A percentile compares a stretch with the other conserved stretches of the same genome.
Evolutionary conservation across 2,888 invertebrate genomes (phyloP).

Genomic region (Calameuta filiformis): DNA sequence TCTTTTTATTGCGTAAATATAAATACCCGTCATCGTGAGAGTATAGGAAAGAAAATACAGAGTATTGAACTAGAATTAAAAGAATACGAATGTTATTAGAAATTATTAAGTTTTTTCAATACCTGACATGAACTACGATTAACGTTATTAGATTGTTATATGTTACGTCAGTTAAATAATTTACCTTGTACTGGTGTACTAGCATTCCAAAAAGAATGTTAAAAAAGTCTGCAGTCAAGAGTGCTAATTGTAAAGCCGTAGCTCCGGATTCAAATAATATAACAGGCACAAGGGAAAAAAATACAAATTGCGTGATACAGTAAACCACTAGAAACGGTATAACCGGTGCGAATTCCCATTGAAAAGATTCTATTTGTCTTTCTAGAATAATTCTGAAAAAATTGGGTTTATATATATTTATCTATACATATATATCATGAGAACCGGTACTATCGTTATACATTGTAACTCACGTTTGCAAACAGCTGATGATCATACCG

Average conservation of each 20-base stretch:
- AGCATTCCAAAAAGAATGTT: conserved; percentile 83
- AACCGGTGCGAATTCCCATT: conserved; percentile 74
- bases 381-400: conserved; percentile 72
- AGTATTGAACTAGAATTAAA: conserved; percentile 79
- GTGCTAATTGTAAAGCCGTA: conserved; percentile 84
- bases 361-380: conserved; percentile 74
- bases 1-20: conserved; percentile 74
- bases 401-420: background rate
- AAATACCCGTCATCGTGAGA: conserved; percentile 80
- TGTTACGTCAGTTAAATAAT: background rate
- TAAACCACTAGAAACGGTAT: conserved; percentile 72
- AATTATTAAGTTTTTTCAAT: background rate
- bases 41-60: conserved; percentile 84
- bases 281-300: conserved; percentile 81
- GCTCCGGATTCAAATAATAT: conserved; percentile 83
- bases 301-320: conserved; percentile 79
- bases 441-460: background rate
- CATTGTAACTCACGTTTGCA: conserved; percentile 77
- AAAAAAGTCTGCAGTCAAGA: conserved; percentile 87
- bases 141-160: background rate
- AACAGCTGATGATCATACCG: conserved; percentile 80
- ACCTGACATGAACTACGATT: background rate
- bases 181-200: conserved; percentile 83
- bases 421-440: background rate
- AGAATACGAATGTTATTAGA: conserved; percentile 9